These are phyloP conservation scores for Elaphurus davidianus DNA, from an alignment of 2,113 vertebrate genomes.

Conservation along the genomic window DNA sequence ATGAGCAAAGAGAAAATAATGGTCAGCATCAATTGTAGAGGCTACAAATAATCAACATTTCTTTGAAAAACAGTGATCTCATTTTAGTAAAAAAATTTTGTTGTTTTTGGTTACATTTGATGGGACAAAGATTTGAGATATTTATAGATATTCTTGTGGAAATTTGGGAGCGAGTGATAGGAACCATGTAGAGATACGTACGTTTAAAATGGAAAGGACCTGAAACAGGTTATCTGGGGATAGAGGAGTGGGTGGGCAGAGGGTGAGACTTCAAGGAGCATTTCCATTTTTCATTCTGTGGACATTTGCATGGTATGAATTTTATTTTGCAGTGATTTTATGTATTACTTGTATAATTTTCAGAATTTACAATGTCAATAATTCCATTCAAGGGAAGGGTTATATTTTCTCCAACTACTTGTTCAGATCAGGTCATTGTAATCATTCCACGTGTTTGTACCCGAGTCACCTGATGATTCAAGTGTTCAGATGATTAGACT, in stretches of 20 bases:
- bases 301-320: neutral
- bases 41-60: neutral
- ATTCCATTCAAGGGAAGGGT: neutral
- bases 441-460: neutral
- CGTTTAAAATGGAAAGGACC: neutral
- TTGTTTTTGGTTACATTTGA: constrained; percentile 28
- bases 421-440: neutral
- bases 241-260: neutral
- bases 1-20: neutral
- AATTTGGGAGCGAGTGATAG: neutral
- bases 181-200: neutral
- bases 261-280: neutral
- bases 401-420: neutral
- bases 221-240: neutral
- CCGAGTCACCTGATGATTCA: neutral
- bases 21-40: neutral
- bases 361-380: neutral
- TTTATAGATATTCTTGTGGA: neutral
- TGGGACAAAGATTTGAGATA: constrained; percentile 6
- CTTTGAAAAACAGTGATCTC: neutral
- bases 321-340: constrained; percentile 15
- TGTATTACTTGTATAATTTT: neutral
- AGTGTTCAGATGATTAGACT: neutral
- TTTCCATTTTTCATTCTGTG: neutral
- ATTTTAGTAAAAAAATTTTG: constrained; percentile 20